These are phyloP conservation scores for Cerceris rybyensis DNA, from an alignment of 2,888 invertebrate species.

Conservation along the genomic window DNA sequence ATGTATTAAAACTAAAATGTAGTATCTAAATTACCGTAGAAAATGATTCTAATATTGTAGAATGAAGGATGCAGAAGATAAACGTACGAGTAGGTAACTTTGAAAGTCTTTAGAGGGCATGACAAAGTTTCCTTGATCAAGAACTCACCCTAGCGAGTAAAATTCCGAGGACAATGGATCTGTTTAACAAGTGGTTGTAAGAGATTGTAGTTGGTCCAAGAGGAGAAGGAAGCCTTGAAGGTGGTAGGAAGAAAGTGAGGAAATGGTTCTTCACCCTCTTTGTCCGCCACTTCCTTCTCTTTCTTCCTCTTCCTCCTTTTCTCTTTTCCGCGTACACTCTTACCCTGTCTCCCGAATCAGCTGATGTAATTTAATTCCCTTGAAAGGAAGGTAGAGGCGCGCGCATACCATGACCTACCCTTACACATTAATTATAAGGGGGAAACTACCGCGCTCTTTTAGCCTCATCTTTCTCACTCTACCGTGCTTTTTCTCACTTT, in stretches of 20 bases:
- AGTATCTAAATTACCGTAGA: neutral
- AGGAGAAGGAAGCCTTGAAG: conserved; percentile 49
- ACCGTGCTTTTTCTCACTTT: conserved; percentile 68
- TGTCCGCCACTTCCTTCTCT: conserved; percentile 9
- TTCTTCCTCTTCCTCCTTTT: conserved; percentile 1
- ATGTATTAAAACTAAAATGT: neutral
- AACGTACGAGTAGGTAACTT: neutral
- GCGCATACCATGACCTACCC: conserved; percentile 78
- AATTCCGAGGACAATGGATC: conserved; percentile 47
- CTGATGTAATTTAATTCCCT: conserved; percentile 79
- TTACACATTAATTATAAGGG: conserved; percentile 81
- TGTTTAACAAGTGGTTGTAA: conserved; percentile 71
- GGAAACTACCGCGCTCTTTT: conserved; percentile 65
- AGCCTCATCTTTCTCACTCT: conserved; percentile 61
- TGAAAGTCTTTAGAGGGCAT: neutral
- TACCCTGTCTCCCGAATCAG: conserved; percentile 68
- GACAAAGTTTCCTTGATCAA: conserved; percentile 37
- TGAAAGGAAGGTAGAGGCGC: conserved; percentile 62
- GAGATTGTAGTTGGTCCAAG: conserved; percentile 40
- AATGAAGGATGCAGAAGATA: neutral
- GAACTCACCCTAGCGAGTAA: conserved; percentile 27
- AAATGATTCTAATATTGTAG: neutral
- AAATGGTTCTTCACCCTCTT: conserved; percentile 61
- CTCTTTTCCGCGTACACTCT: conserved; percentile 18
- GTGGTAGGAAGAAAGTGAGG: conserved; percentile 62